These are phyloP conservation scores for Bugula neritina DNA, from an alignment of 2,888 invertebrate genomes.

Conservation along the genomic window DNA sequence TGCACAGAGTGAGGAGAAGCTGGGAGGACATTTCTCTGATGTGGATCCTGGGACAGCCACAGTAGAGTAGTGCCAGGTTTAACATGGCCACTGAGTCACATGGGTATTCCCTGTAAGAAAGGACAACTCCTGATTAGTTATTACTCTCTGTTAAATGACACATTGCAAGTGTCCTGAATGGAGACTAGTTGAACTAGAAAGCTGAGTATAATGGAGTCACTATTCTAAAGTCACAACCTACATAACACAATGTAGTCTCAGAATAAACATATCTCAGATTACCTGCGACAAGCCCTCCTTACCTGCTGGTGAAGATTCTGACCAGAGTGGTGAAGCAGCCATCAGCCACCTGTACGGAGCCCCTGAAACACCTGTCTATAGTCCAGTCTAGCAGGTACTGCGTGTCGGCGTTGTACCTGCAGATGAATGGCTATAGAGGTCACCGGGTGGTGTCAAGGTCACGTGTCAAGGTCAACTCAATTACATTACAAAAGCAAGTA, in stretches of 20 bases:
- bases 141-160: no score
- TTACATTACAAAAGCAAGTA: no score
- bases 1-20: constrained; percentile 80
- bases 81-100: constrained; percentile 91
- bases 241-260: no score
- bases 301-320: constrained; percentile 92
- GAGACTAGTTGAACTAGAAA: no score
- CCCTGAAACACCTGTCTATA: constrained; percentile 94
- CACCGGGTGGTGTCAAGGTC: no score
- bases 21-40: constrained; percentile 93
- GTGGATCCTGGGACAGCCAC: constrained; percentile 82
- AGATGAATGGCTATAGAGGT: no score
- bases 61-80: constrained; percentile 91
- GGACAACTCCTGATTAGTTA: background rate
- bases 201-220: no score
- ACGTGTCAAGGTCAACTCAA: no score
- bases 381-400: constrained; percentile 82
- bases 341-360: constrained; percentile 81
- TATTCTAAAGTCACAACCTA: no score
- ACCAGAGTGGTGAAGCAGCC: constrained; percentile 93
- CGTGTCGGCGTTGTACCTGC: constrained; percentile 41
- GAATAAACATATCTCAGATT: no score
- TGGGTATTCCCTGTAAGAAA: constrained; percentile 46
- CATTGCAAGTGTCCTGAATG: no score
- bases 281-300: no score